Base-by-base conservation (phyloP, 2,113 vertebrate genomes). In the Triplophysa rosa region DNA sequence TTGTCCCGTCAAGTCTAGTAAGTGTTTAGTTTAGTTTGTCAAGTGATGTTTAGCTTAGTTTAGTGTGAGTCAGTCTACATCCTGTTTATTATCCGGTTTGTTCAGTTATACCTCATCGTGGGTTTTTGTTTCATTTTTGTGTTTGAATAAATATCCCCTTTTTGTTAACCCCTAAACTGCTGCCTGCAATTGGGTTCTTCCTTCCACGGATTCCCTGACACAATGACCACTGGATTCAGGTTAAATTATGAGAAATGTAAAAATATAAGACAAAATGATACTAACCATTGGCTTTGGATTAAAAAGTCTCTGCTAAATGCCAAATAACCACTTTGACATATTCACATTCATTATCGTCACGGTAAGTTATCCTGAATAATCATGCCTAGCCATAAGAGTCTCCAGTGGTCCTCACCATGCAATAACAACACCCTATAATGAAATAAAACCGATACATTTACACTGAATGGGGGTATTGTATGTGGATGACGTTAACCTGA, bases 361-460 rank as follows among this genome's bases (percentile, higher is more conserved):
- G 11, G 70, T 72, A 72, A 61, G 54, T 72, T 72, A 59, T 72
- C 70, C 70, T 40, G 52, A 14, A 14, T 42, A 72, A 64, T 71
- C 78, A 37, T 65, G 49, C 58, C 78, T 72, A 63, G 59, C 23
- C 67, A 58, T 68, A 47, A 33, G 67, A 71, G 70, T 72, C 70
- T 72, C 29, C 29, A 61, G 70, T 40, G 70, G 61, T 72, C 54
- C 70, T 72, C 54, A 56, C 70, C 70, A 72, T 29, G 54, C 54
- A 85, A 87, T 84, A 84, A 86, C 85, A 74, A 82, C 83, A 84
- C 88, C 84, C 86, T 86, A 84, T 89, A 88, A 89, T 87, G 82
- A 89, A 80, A 84, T 72, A 80, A 77, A 84, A 84, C 84, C 82
- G 85, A 89, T 89, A 85, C 65, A 76, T 84, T 87, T 86, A 79